Conservation (phyloP, 2,888 invertebrate species). For the Agriopis leucophaearia region DNA sequence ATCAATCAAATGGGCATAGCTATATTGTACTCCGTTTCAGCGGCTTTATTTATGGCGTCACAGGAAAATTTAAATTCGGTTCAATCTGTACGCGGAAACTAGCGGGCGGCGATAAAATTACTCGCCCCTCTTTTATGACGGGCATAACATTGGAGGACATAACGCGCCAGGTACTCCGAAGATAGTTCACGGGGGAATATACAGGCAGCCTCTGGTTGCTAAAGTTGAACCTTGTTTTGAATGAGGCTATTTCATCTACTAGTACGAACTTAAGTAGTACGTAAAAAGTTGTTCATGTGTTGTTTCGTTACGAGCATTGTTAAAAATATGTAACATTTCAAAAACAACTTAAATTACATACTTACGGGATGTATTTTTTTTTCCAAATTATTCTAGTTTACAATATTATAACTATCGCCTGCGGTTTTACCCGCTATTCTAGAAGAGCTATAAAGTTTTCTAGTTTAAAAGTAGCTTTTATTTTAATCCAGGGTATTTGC, state of each 20-base stretch:
- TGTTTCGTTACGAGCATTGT: no score
- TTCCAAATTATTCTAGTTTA: no score
- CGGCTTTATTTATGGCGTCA: slow-evolving; percentile 38
- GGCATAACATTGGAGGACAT: slow-evolving; percentile 37
- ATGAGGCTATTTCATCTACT: slow-evolving; percentile 37
- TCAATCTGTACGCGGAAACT: slow-evolving; percentile 46
- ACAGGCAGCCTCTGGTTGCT: slow-evolving; percentile 33
- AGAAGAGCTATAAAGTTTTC: no score
- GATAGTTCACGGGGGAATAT: slow-evolving; percentile 44
- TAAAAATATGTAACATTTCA: no score
- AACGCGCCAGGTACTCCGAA: slow-evolving; percentile 40
- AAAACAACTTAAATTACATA: no score
- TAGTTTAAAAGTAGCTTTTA: no score
- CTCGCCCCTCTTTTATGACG: slow-evolving; percentile 48
- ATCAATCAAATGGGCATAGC: neutral
- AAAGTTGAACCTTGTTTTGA: slow-evolving; percentile 44
- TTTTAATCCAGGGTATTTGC: no score
- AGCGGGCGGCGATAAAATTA: slow-evolving; percentile 48
- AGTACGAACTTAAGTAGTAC: slow-evolving; percentile 1
- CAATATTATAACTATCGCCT: no score
- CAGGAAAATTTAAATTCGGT: slow-evolving; percentile 47
- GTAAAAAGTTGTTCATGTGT: neutral
- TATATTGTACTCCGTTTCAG: slow-evolving; percentile 40
- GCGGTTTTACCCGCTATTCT: no score
- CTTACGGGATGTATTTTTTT: no score